Evolutionary conservation across 2,888 invertebrate genomes (phyloP), one percentile per base, ranked within the genome.

Genomic region (Lepidonotus clava): DNA sequence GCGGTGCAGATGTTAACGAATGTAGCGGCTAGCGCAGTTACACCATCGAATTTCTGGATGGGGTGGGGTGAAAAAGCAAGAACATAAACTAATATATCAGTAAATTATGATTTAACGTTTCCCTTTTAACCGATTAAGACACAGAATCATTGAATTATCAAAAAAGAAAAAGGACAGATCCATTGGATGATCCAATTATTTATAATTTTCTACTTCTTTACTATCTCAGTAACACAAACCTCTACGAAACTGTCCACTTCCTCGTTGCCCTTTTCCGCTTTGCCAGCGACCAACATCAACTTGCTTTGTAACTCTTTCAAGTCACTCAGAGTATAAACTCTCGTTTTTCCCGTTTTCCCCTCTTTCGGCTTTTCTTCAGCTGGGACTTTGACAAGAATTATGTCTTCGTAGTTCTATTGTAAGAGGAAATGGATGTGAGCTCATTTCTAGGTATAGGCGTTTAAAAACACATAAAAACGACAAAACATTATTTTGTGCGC

Each of bases 281-380:
- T 91, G n/a, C 93, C 93, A 61, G 92, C 93, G 0, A 93, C 92
- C 77, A 93, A 86, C 92, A 93, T 92, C 51, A 93, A 90, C 83
- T 92, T 90, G 76, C 92, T 92, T 88, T 93, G 93, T 40, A 93
- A 88, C 84, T 93, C 93, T 76, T 90, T 89, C 24, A 93, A 87
- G 76, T 92, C 89, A 40, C 88, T 86, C 83, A 89, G 90, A 21
- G 88, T 88, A 86, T 80, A 46, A 1, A 51, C 0, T 28, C 51
- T 32, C 5, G 8, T 21, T 24, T 28, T 41, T 51, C 24, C 4
- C 34, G 38, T 41, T 46, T 14, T 36, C 76, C 18, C 18, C 1
- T 21, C 38, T 2, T 38, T n/a, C 1, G 76, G 14, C 38, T 2
- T 28, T 21, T 38, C 1, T 1, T 80, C 51, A n/a, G 14, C 32